Evolutionary conservation across 2,113 vertebrate species (phyloP).

Genomic region (Sylvilagus bachmani): DNA sequence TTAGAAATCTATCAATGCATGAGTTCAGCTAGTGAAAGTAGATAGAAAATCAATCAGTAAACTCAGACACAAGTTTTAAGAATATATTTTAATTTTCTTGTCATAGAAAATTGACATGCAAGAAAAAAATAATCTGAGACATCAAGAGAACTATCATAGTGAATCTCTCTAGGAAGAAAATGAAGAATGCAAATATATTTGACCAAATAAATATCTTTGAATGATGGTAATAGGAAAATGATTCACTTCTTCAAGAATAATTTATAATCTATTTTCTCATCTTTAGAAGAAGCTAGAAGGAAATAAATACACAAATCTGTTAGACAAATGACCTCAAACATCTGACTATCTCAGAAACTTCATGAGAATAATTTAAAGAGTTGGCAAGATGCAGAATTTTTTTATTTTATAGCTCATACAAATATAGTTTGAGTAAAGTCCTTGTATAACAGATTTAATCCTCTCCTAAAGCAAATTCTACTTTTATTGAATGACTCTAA

Average conservation of each 20-base stretch:
- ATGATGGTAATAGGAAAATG: background rate
- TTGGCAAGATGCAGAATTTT: background rate
- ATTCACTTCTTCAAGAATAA: background rate
- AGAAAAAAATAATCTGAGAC: background rate
- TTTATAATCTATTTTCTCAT: background rate
- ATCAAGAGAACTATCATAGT: background rate
- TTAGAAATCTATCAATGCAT: background rate
- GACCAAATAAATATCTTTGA: background rate
- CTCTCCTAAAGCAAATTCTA: background rate
- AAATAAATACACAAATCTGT: background rate
- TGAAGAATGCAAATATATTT: slow-evolving; percentile 10
- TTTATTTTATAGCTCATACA: background rate
- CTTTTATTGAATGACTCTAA: background rate
- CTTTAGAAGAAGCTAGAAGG: background rate
- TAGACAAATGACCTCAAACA: background rate
- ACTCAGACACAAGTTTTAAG: background rate
- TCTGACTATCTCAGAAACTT: slow-evolving; percentile 8
- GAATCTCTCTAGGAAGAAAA: background rate
- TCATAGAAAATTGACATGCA: background rate
- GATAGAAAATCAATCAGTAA: background rate
- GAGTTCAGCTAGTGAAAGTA: background rate
- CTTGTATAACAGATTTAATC: background rate
- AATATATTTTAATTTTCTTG: background rate
- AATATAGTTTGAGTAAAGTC: background rate
- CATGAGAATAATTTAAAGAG: background rate